These are phyloP conservation scores for Eudemis profundana DNA, from an alignment of 2,888 invertebrate species.

Conservation along the genomic window DNA sequence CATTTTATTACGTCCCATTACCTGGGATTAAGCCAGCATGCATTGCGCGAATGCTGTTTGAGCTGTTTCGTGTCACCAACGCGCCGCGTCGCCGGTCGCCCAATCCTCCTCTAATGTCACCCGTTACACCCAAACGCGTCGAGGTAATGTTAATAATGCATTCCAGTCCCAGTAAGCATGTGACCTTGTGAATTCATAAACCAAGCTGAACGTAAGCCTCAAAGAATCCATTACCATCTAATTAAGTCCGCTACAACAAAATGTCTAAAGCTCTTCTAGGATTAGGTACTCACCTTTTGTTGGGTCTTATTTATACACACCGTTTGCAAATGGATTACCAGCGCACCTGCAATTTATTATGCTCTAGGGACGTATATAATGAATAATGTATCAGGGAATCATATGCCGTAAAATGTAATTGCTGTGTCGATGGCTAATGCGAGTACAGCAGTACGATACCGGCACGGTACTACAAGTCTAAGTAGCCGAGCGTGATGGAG, in stretches of 20 bases:
- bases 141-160: constrained; percentile 33
- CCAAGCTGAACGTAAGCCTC: constrained; percentile 48
- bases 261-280: constrained; percentile 53
- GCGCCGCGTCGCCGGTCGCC: constrained; percentile 57
- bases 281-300: constrained; percentile 37
- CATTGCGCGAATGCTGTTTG: constrained; percentile 72
- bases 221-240: constrained; percentile 59
- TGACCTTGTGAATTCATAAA: constrained; percentile 56
- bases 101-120: constrained; percentile 33
- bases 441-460: too few relatives aligned
- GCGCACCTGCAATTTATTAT: constrained; percentile 35
- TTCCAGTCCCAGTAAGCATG: constrained; percentile 48
- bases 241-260: constrained; percentile 53
- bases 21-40: constrained; percentile 79
- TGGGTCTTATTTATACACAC: constrained; percentile 35
- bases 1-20: constrained; percentile 82
- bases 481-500: constrained; percentile 53
- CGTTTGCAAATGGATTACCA: constrained; percentile 38
- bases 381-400: constrained; percentile 40
- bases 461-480: constrained; percentile 25
- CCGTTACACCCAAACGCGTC: constrained; percentile 28
- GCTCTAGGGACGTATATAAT: constrained; percentile 34
- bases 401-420: constrained; percentile 39
- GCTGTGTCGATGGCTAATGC: constrained; percentile 31
- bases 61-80: constrained; percentile 71